A percentile compares a stretch with the other conserved stretches of the same genome.
phyloP scores from a whole-genome alignment of 2,888 invertebrate species.

The Acleris holmiana region DNA sequence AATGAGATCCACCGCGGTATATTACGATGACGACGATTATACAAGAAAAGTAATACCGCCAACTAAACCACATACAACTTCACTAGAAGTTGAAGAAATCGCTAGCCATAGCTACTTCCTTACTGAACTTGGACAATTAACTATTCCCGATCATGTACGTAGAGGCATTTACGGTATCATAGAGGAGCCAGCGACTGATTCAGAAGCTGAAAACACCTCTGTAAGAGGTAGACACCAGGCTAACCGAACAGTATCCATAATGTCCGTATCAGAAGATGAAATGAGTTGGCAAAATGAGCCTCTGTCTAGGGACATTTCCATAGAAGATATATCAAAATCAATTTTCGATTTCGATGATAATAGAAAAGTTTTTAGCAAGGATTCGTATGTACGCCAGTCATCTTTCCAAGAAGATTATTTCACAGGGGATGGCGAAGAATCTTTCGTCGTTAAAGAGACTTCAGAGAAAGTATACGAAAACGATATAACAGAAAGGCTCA shows the following conservation, averaged over 20 bases:
- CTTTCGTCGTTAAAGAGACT: slow-evolving; percentile 68
- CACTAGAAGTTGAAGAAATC: slow-evolving; percentile 85
- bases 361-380: slow-evolving; percentile 79
- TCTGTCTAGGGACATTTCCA: slow-evolving; percentile 83
- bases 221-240: slow-evolving; percentile 59
- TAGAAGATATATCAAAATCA: slow-evolving; percentile 83
- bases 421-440: slow-evolving; percentile 72
- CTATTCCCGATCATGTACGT: slow-evolving; percentile 72
- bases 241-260: slow-evolving; percentile 86
- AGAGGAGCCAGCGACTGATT: slow-evolving; percentile 80
- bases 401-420: slow-evolving; percentile 80
- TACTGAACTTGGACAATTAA: slow-evolving; percentile 79
- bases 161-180: slow-evolving; percentile 78
- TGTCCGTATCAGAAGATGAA: slow-evolving; percentile 87
- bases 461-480: slow-evolving; percentile 75
- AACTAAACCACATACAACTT: slow-evolving; percentile 79
- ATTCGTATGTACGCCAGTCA: slow-evolving; percentile 74
- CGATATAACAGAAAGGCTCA: slow-evolving; percentile 77
- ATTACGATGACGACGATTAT: slow-evolving; percentile 81
- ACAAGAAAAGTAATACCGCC: slow-evolving; percentile 71
- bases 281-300: slow-evolving; percentile 82
- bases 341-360: slow-evolving; percentile 80
- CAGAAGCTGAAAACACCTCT: slow-evolving; percentile 76
- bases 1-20: slow-evolving; percentile 85
- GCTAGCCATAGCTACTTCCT: slow-evolving; percentile 85